Evolutionary conservation across 53 echinoderm and acorn worm species (phyloP).

Genomic region (Antedon mediterranea): DNA sequence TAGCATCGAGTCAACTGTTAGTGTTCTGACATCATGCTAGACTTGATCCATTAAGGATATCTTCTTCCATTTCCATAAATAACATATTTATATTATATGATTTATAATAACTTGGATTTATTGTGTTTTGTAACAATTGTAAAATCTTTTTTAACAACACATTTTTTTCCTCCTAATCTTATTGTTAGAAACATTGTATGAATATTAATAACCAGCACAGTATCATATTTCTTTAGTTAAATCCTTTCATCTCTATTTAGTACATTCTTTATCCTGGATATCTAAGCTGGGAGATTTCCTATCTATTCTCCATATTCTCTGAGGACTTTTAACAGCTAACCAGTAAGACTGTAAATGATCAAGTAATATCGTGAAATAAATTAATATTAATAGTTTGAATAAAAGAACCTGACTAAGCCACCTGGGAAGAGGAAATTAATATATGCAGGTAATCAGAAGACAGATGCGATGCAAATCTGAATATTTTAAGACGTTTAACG

Average conservation of each 20-base stretch:
- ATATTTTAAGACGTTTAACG: too few species aligned
- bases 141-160: too few species aligned
- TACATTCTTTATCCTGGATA: not conserved
- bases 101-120: too few species aligned
- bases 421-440: not conserved
- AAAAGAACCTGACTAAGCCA: not conserved
- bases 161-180: too few species aligned
- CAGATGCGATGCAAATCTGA: too few species aligned
- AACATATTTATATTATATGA: too few species aligned
- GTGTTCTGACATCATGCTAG: too few species aligned
- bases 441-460: not conserved
- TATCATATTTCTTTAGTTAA: not conserved
- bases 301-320: not conserved
- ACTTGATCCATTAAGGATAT: too few species aligned
- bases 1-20: too few species aligned
- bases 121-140: too few species aligned
- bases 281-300: not conserved
- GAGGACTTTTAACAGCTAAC: not conserved
- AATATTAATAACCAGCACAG: not conserved
- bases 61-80: too few species aligned
- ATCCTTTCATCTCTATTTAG: not conserved
- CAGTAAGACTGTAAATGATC: not conserved
- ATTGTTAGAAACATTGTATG: not conserved
- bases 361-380: not conserved
- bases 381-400: not conserved